Conservation (phyloP, 1,140 invertebrate species). For the Aleiodes sp. region DNA sequence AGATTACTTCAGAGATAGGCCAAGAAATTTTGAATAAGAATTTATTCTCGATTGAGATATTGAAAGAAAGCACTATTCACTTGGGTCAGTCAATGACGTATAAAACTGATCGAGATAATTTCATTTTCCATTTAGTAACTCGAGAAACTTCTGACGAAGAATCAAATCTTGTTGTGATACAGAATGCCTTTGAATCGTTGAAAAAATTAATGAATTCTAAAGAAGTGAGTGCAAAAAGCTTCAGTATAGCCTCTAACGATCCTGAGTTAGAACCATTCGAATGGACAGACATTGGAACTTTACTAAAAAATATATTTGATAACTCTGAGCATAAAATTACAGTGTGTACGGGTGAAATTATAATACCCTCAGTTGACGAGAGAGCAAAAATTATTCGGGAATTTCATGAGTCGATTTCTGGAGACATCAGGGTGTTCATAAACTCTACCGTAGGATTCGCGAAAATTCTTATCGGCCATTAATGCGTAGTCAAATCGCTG, state of each 20-base stretch:
- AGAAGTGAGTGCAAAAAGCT: background rate
- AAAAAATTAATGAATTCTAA: slow-evolving; percentile 14
- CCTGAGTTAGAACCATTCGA: background rate
- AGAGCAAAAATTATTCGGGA: slow-evolving; percentile 28
- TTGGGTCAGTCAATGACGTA: slow-evolving; percentile 10
- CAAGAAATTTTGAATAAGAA: slow-evolving; percentile 13
- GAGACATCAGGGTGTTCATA: slow-evolving; percentile 30
- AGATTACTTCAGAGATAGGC: background rate
- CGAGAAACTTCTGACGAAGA: background rate
- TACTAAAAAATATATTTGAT: slow-evolving; percentile 18
- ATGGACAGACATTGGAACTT: slow-evolving; percentile 6
- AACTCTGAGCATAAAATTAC: slow-evolving; percentile 27
- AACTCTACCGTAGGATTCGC: slow-evolving; percentile 29
- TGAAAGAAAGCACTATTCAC: background rate
- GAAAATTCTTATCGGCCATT: slow-evolving; percentile 31
- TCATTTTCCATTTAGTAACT: slow-evolving; percentile 23
- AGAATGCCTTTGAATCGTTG: background rate
- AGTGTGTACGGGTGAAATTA: slow-evolving; percentile 25
- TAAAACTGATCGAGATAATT: background rate
- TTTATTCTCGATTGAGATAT: background rate
- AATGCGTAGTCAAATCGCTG: too few species aligned
- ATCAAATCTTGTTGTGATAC: background rate
- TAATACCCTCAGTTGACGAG: slow-evolving; percentile 7
- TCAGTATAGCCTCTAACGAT: background rate
- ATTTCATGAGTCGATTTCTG: slow-evolving; percentile 33